Evolutionary conservation across 2,797 vertebrate genomes (phyloP).

Genomic region (Parauchenoglanis punctatus): DNA sequence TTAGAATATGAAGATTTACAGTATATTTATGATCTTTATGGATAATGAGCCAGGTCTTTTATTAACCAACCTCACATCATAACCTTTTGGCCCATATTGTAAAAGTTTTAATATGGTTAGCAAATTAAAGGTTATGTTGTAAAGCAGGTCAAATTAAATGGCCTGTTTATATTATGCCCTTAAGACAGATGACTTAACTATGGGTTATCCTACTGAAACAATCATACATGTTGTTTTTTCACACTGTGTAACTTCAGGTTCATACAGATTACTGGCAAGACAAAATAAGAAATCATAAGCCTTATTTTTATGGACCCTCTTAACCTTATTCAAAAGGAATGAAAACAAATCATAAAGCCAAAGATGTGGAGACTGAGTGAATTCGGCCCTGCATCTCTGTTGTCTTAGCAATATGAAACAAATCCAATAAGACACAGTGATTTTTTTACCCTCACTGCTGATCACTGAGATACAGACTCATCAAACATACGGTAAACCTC

Average conservation of each 20-base stretch:
- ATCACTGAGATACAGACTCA: constrained; percentile 25
- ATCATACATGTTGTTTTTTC: constrained; percentile 36
- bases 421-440: constrained; percentile 29
- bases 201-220: neutral
- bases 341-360: constrained; percentile 10
- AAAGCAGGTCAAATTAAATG: neutral
- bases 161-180: neutral
- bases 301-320: constrained; percentile 28
- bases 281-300: constrained; percentile 37
- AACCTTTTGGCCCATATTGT: neutral
- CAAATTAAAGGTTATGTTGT: neutral
- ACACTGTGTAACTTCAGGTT: constrained; percentile 29
- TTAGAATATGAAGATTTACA: neutral
- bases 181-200: neutral
- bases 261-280: constrained; percentile 12
- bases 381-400: constrained; percentile 24
- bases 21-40: neutral
- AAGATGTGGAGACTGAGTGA: constrained; percentile 18
- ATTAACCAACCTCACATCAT: neutral
- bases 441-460: constrained; percentile 14
- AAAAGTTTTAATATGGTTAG: neutral
- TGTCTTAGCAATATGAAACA: constrained; percentile 40
- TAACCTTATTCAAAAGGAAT: constrained; percentile 34
- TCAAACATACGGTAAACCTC: constrained; percentile 38
- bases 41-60: neutral